A percentile compares a stretch with the other conserved stretches of the same genome.
These are phyloP conservation scores for Mustela lutreola DNA, from an alignment of 2,113 vertebrate genomes.

Conservation along the genomic window DNA sequence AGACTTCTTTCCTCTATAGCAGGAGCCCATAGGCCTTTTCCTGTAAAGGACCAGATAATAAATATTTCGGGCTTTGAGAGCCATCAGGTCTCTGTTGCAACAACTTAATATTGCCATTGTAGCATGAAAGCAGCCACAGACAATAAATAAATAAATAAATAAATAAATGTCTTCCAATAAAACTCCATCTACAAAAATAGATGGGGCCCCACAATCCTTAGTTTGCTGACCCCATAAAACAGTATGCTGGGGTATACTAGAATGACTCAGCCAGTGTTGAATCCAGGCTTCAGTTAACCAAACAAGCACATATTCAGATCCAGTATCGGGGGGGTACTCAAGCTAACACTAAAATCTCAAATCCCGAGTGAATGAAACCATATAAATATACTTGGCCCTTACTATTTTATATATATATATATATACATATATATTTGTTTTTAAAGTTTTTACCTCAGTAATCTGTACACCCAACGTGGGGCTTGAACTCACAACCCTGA, in stretches of 20 bases:
- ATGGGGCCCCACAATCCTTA: not conserved
- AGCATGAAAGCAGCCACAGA: not conserved
- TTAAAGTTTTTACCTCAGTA: not conserved
- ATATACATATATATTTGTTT: too few species aligned
- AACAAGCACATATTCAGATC: not conserved
- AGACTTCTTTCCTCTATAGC: not conserved
- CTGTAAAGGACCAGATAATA: not conserved
- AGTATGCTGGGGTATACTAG: not conserved
- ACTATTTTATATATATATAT: not conserved
- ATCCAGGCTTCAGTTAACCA: not conserved
- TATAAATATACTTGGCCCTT: not conserved
- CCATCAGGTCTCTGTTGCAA: not conserved
- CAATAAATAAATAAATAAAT: not conserved
- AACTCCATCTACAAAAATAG: not conserved
- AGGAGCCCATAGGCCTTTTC: not conserved
- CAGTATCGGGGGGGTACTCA: not conserved
- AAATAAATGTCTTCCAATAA: not conserved
- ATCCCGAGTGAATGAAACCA: not conserved
- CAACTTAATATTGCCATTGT: not conserved
- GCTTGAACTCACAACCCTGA: not conserved
- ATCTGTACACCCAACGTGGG: not conserved
- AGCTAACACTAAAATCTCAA: not conserved
- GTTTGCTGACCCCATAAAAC: not conserved
- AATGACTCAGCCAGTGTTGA: not conserved
- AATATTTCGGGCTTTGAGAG: not conserved